Base-by-base conservation (phyloP, 2,888 invertebrate species). In the Caenorhabditis panamensis region DNA sequence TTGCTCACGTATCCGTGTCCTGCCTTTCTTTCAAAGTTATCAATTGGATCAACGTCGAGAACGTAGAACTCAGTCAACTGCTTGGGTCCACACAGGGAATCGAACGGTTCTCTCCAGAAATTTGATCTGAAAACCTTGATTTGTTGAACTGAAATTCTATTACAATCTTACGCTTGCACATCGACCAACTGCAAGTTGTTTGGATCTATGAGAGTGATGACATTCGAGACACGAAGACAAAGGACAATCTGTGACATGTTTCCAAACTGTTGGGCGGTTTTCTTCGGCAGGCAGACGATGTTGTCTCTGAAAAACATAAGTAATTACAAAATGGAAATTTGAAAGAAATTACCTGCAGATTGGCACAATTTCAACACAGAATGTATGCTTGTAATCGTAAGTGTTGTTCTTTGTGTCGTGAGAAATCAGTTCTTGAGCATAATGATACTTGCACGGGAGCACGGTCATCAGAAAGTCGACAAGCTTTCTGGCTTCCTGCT, bases 381-480 rank as follows among this genome's bases (percentile, higher is more conserved):
- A 88, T 6, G 96, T 95, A 91, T 95, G 95, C 92, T 99, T 99
- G 92, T 97, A 98, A 92, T 97, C 97, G 92, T 95, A 97, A 16
- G 94, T 94, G 91, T 99, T 99, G 91, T 95, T 97, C 92, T 96
- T 96, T 72, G 96, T 95, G 92, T 99, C 99, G 90, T 98, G 98
- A 0, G 98, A 85, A 16, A 87, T 81, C 8, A 87, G 71, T 62
- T 87, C 87, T 84, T 87, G 97, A 0, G 97, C 96, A 90, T 95
- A 95, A 86, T 95, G 94, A 89, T 94, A 94, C 90, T 95, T 92
- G 87, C 83, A 94, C 0, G 99, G 99, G 68, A 98, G 93, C 85
- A 96, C 95, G 5, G 95, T 93, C 79, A 93, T 93, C 11, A 99
- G 92, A 91, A 99, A 99, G 89, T 98, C 97, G 0, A 97, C 94